Percentiles rank a stretch among this genome's conserved stretches.
Conservation (phyloP, 1,140 invertebrate species). For the Maniola jurtina region DNA sequence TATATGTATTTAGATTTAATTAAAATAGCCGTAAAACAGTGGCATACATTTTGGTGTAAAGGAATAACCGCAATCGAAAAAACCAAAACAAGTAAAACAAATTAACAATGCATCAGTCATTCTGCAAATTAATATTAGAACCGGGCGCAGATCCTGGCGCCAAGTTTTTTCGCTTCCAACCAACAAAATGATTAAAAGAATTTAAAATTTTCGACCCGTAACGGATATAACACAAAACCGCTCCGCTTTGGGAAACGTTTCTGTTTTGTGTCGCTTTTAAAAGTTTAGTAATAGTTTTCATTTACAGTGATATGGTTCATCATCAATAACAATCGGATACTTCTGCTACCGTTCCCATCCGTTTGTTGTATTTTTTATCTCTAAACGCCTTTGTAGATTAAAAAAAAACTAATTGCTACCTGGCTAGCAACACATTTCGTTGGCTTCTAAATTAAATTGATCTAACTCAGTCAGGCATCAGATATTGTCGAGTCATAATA, state of each 20-base stretch:
- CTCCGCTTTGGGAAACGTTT: slow-evolving; percentile 42
- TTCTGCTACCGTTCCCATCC: slow-evolving; percentile 65
- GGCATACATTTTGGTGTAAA: not conserved
- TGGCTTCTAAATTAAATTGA: slow-evolving; percentile 72
- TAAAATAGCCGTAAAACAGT: not conserved
- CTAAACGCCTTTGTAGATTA: slow-evolving; percentile 41
- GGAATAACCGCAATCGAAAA: slow-evolving; percentile 1
- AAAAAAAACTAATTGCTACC: slow-evolving; percentile 62
- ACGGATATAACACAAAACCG: slow-evolving; percentile 19
- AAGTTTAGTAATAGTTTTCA: slow-evolving; percentile 66
- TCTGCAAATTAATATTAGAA: slow-evolving; percentile 41
- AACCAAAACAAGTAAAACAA: slow-evolving; percentile 12
- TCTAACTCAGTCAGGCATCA: slow-evolving; percentile 56
- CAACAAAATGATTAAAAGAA: slow-evolving; percentile 25
- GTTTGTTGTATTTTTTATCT: slow-evolving; percentile 44
- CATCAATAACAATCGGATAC: slow-evolving; percentile 58
- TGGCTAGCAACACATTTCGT: slow-evolving; percentile 53
- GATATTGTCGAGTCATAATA: slow-evolving; percentile 69
- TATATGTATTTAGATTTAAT: too few relatives aligned
- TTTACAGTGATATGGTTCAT: slow-evolving; percentile 66
- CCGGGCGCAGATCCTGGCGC: slow-evolving; percentile 33
- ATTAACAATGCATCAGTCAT: slow-evolving; percentile 37
- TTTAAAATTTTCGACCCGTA: slow-evolving; percentile 28
- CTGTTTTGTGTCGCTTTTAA: slow-evolving; percentile 46
- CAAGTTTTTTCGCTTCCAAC: slow-evolving; percentile 32